Base-by-base conservation (phyloP, 92 coral and sea anemone species). In the Anthopleura xanthogrammica region DNA sequence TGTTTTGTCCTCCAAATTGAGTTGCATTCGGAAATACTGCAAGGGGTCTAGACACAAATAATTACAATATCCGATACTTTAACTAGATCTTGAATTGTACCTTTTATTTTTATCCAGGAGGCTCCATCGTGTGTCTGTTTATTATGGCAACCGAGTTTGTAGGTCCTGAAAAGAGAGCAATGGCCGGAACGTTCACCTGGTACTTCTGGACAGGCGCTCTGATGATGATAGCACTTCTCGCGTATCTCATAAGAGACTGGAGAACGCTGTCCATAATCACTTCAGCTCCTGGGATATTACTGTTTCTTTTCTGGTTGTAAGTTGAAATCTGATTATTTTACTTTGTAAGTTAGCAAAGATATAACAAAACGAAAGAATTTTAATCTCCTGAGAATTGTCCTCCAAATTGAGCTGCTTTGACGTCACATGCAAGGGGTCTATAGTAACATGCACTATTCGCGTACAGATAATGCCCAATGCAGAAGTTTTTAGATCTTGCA, bases 171-270 rank as follows among this genome's bases (percentile, higher is more conserved):
- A 92, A 90, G 75, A 95, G 99, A 52, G 97, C 98, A 60, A 89
- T 90, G 91, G 94, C 93, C n/a, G 98, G 97, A 12, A 86, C 99
- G 75, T 90, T 90, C 50, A 81, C 98, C 5, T 96, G 98, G 98
- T 89, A 92, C 82, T 94, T 93, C 72, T 93, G 98, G 90, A 93
- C 99, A 11, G 93, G 92, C 70, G 88, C 94, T 46, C 87, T 90
- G 57, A 92, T 93, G 91, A 7, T 85, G 54, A 88, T 96, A 20
- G 98, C 99, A 12, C 86, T 96, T 42, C 84, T 94, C 72, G 99
- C 98, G 52, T 96, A 94, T 87, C 87, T 96, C n/a, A 90, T 96
- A 19, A 86, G 99, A 82, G 95, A 96, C 91, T 96, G 99, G 99
- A 88, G 99, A 83, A 88, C 85, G 77, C 91, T 93, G 20, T 93